phyloP scores from a whole-genome alignment of 2,888 invertebrate species.

The Ferdinandea cuprea region DNA sequence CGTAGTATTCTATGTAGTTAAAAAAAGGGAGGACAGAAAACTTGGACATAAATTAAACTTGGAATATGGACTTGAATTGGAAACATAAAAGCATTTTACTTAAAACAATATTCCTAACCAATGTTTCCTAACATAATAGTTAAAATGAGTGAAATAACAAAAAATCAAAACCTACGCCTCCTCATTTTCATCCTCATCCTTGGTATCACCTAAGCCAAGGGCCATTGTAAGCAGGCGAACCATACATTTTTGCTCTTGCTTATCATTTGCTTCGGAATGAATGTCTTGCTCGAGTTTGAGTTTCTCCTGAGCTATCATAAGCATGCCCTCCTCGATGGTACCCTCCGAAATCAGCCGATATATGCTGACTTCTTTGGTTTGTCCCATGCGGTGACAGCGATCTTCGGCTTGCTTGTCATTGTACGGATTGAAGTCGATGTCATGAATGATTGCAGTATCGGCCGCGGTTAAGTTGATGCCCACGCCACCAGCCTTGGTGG shows the following conservation, averaged over 20 bases:
- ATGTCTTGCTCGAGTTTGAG: constrained; percentile 95
- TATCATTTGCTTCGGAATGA: constrained; percentile 84
- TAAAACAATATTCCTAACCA: constrained; percentile 5
- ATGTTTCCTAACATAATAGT: constrained; percentile 12
- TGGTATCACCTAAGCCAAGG: constrained; percentile 85
- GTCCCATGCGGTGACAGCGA: constrained; percentile 90
- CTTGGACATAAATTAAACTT: constrained; percentile 25
- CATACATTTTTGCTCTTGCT: constrained; percentile 90
- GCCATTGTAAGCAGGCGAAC: constrained; percentile 91
- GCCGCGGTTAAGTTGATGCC: constrained; percentile 97
- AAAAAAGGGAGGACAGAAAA: constrained; percentile 4
- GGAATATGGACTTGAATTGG: background rate
- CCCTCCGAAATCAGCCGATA: constrained; percentile 92
- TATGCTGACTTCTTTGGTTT: constrained; percentile 92
- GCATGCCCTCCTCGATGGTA: constrained; percentile 97
- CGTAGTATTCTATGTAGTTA: too few species aligned
- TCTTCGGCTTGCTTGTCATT: constrained; percentile 99
- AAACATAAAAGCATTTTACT: constrained; percentile 20
- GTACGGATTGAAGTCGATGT: constrained; percentile 99
- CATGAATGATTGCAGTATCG: constrained; percentile 97
- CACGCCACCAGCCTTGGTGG: constrained; percentile 97
- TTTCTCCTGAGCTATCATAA: constrained; percentile 94
- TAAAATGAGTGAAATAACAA: background rate
- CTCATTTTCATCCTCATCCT: constrained; percentile 77
- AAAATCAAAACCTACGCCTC: constrained; percentile 30